phyloP scores from a whole-genome alignment of 2,888 invertebrate species.

The Anticlea derivata region DNA sequence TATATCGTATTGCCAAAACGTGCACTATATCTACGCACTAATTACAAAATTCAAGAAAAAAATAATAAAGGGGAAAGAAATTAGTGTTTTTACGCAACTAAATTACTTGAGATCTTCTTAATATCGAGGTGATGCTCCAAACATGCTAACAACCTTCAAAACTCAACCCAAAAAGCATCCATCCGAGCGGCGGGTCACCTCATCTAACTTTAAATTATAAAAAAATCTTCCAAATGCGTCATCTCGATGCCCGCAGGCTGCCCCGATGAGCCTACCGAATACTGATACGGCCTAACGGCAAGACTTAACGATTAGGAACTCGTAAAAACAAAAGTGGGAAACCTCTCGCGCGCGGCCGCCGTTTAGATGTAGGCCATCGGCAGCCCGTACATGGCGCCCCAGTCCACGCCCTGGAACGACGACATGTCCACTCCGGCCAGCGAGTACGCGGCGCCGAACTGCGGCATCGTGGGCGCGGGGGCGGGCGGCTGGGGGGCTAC shows the following conservation, averaged over 20 bases:
- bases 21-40: conserved; percentile 69
- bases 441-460: conserved; percentile 89
- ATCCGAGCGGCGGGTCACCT: conserved; percentile 27
- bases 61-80: conserved; percentile 31
- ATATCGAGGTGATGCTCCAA: conserved; percentile 54
- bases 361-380: conserved; percentile 93
- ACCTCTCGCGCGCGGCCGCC: conserved; percentile 49
- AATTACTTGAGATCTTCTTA: conserved; percentile 80
- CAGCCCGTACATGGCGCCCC: conserved; percentile 96
- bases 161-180: conserved; percentile 15
- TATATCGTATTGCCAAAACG: conserved; percentile 67
- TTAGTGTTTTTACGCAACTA: conserved; percentile 55
- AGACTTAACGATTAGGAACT: conserved; percentile 51
- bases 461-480: conserved; percentile 85
- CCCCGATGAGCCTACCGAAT: conserved; percentile 37
- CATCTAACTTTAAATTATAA: conserved; percentile 45
- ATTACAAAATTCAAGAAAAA: conserved; percentile 60
- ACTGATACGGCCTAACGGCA: conserved; percentile 53
- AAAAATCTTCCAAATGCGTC: conserved; percentile 69
- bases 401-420: conserved; percentile 95
- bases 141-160: conserved; percentile 23
- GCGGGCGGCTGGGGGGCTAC: conserved; percentile 82
- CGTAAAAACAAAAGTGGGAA: conserved; percentile 45
- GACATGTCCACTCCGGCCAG: conserved; percentile 96
- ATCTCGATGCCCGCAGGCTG: conserved; percentile 63